phyloP scores from a whole-genome alignment of 2,797 vertebrate genomes.

The Eleutherodactylus coqui region DNA sequence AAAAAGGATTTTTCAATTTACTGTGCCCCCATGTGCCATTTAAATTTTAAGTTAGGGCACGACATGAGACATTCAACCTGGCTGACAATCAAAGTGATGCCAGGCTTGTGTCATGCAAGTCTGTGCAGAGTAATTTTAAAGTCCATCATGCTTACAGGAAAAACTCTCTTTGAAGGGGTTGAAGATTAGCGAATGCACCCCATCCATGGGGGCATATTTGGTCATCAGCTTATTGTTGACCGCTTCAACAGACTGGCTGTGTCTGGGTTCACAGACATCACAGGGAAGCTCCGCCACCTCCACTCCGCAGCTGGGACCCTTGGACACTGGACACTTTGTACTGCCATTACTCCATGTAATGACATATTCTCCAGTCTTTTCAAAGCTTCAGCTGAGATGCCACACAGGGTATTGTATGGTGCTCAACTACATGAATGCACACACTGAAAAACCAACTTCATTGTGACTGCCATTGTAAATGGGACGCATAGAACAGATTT shows the following conservation, averaged over 20 bases:
- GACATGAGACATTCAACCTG: background rate
- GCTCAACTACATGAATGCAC: background rate
- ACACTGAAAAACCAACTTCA: background rate
- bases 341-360: background rate
- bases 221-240: background rate
- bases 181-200: background rate
- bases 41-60: background rate
- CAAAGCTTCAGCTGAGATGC: background rate
- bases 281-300: background rate
- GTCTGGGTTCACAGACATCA: background rate
- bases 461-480: background rate
- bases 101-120: background rate
- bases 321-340: slow-evolving; percentile 17
- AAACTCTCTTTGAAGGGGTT: background rate
- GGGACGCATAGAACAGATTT: background rate
- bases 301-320: slow-evolving; percentile 13
- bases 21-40: background rate
- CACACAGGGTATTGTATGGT: background rate
- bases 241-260: background rate
- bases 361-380: background rate
- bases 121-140: background rate
- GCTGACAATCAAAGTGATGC: background rate
- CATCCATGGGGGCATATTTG: background rate
- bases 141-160: too few species aligned
- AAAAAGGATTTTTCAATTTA: too few species aligned